Conservation (phyloP, 2,888 invertebrate genomes). For the Disparrhopalites patrizii region DNA sequence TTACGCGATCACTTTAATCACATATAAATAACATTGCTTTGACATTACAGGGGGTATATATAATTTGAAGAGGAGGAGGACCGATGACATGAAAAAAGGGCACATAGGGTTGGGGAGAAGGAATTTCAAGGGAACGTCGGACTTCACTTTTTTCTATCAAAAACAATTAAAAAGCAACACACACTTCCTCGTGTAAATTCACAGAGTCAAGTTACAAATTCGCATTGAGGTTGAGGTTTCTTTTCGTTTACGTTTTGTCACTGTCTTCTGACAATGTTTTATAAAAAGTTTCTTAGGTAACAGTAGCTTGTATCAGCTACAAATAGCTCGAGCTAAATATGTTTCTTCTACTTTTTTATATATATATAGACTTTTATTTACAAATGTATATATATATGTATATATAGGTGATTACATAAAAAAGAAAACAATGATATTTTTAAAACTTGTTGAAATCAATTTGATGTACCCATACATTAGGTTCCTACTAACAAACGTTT, state of each 20-base stretch:
- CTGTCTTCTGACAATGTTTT: neutral
- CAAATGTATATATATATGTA: neutral
- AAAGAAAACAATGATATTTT: constrained; percentile 20
- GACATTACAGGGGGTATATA: constrained; percentile 3
- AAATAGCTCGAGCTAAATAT: constrained; percentile 23
- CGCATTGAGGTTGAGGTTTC: neutral
- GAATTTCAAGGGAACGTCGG: neutral
- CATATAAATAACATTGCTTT: constrained; percentile 22
- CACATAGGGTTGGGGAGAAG: no score
- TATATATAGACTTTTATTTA: constrained; percentile 23
- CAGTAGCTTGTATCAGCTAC: constrained; percentile 3
- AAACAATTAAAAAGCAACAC: neutral
- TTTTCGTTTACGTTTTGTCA: neutral
- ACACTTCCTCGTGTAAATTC: neutral
- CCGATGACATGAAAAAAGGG: neutral
- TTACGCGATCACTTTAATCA: constrained; percentile 23
- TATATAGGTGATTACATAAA: constrained; percentile 9
- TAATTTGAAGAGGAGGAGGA: neutral
- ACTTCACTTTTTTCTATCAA: neutral
- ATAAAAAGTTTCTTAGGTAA: neutral
- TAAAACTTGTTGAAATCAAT: constrained; percentile 16
- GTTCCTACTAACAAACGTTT: neutral
- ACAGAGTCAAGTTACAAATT: neutral
- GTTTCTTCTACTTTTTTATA: constrained; percentile 4
- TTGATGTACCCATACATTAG: constrained; percentile 9